Evolutionary conservation across 2,797 vertebrate genomes (phyloP).

Genomic region (Lagocephalus sceleratus): DNA sequence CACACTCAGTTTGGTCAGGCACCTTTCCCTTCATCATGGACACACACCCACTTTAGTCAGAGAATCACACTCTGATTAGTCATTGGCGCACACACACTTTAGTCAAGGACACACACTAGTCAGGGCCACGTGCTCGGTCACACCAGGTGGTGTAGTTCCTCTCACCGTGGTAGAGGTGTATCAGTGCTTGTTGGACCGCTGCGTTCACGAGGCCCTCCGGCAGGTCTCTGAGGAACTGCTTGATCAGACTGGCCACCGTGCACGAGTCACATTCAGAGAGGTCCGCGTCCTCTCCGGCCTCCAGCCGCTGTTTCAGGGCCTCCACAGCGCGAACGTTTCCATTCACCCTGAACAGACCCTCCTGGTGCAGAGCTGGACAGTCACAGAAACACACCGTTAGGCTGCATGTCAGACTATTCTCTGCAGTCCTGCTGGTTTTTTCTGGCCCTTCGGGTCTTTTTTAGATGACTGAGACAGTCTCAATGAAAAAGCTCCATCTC

Average conservation of each 20-base stretch:
- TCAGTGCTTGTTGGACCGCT: constrained; percentile 76
- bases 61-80: no score
- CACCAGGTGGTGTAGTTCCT: background rate
- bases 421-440: background rate
- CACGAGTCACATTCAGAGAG: constrained; percentile 76
- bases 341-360: constrained; percentile 91
- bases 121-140: no score
- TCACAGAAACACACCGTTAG: constrained; percentile 3
- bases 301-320: constrained; percentile 79
- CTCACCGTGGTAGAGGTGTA: constrained; percentile 84
- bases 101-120: no score
- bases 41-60: no score
- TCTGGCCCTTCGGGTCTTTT: background rate
- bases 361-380: constrained; percentile 82
- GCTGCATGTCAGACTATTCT: no score
- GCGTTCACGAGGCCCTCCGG: constrained; percentile 82
- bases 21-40: no score
- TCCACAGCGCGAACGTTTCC: constrained; percentile 85
- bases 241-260: constrained; percentile 87
- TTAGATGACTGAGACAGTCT: background rate
- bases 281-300: constrained; percentile 78
- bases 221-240: constrained; percentile 87
- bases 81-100: no score
- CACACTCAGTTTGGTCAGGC: no score
- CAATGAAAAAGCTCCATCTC: no score